Evolutionary conservation across 1,140 invertebrate genomes (phyloP), one percentile per base, ranked within the genome.

Genomic region (Cheumatopsyche charites): DNA sequence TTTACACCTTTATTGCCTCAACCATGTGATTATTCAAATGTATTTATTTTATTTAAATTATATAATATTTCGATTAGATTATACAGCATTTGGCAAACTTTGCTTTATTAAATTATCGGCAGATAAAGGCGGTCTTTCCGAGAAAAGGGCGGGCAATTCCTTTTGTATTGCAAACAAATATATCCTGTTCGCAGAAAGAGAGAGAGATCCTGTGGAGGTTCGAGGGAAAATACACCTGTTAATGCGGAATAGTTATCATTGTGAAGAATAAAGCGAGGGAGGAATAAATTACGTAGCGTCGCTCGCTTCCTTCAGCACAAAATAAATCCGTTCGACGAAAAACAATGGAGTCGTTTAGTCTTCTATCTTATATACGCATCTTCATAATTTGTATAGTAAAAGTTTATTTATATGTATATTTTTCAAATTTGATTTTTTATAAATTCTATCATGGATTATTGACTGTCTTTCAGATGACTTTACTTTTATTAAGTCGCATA

Each of bases 231-330:
- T 26, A 58, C 55, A 58, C 55, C 55, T 58, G 55, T 58, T 58
- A 58, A 58, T 58, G 55, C 55, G 21, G 55, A 58, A 58, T 58
- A 58, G 55, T 58, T 58, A 58, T 58, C 55, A 58, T 58, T 58
- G 21, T 58, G 23, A 47, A 12, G 43, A 47, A 47, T 23, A 26
- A 58, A 58, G 23, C 29, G 3, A 11, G 55, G 7, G 23, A 23
- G 17, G 21, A 58, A 58, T 58, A 58, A 58, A 58, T 58, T 58
- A 58, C 23, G 23, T 2, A 19, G 9, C 23, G 43, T n/a, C 11
- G 21, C 21, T 25, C 21, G 21, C 21, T 58, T 25, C 49, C n/a
- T 13, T 2, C 49, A 7, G 12, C 12, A 47, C 1, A 13, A 58
- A 58, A 58, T 58, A 58, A 58, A 58, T 58, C 21, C 55, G 21